Conservation (phyloP, 2,888 invertebrate species). For the Cordylochernes scorpioides region DNA sequence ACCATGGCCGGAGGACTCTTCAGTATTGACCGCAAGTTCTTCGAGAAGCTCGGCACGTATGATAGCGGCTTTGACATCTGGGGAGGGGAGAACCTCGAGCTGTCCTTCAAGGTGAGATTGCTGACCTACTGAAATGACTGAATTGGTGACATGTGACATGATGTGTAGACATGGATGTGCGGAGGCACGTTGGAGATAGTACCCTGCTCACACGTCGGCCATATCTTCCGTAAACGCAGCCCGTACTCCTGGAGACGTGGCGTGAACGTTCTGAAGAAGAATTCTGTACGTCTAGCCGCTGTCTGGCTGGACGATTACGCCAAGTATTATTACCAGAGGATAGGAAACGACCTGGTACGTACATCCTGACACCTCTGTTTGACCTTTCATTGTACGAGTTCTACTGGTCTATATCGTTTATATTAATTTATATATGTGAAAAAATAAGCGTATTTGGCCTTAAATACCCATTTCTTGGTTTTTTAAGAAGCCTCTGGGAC, state of each 20-base stretch:
- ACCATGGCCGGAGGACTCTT: conserved; percentile 98
- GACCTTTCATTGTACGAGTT: too few relatives aligned
- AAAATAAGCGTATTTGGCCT: too few relatives aligned
- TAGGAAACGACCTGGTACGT: conserved; percentile 59
- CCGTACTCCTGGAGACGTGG: conserved; percentile 95
- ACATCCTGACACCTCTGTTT: background rate
- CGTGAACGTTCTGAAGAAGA: conserved; percentile 84
- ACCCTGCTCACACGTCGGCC: conserved; percentile 95
- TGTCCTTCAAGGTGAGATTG: conserved; percentile 71
- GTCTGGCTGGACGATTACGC: conserved; percentile 94
- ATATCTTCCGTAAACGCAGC: conserved; percentile 88
- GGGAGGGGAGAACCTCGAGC: conserved; percentile 93
- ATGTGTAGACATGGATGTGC: conserved; percentile 78
- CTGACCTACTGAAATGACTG: too few relatives aligned
- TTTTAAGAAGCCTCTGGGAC: too few relatives aligned
- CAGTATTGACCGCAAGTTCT: conserved; percentile 74
- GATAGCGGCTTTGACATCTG: conserved; percentile 98
- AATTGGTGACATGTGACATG: too few relatives aligned
- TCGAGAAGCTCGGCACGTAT: conserved; percentile 80
- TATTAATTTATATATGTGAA: background rate
- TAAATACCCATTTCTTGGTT: too few relatives aligned
- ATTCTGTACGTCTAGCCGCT: conserved; percentile 84
- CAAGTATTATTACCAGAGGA: conserved; percentile 92
- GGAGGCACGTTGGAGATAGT: conserved; percentile 90
- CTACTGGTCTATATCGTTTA: background rate